These are phyloP conservation scores for Bombus cullumanus DNA, from an alignment of 1,140 invertebrate genomes.

Conservation along the genomic window DNA sequence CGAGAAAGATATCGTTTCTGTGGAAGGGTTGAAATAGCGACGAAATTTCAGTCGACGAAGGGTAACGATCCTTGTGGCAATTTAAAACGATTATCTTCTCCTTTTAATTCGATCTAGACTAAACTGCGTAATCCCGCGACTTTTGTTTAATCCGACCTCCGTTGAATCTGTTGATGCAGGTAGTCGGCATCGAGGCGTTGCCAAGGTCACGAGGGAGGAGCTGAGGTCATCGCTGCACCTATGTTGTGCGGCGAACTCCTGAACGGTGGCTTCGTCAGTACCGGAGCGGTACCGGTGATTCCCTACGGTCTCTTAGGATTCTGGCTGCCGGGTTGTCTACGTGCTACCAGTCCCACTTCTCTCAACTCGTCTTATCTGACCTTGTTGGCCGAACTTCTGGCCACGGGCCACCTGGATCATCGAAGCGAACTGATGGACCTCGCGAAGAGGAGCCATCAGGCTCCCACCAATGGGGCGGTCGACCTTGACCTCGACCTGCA, in stretches of 20 bases:
- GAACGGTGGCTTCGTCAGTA: slow-evolving; percentile 82
- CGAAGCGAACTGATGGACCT: slow-evolving; percentile 71
- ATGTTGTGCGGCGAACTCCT: slow-evolving; percentile 83
- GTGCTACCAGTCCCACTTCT: slow-evolving; percentile 77
- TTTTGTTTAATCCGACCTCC: slow-evolving; percentile 32
- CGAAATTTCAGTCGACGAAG: too few relatives aligned
- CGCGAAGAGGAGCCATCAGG: slow-evolving; percentile 68
- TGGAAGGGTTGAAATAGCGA: too few relatives aligned
- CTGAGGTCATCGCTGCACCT: slow-evolving; percentile 75
- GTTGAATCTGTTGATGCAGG: slow-evolving; percentile 38
- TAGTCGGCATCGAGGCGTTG: slow-evolving; percentile 63
- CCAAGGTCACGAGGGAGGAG: slow-evolving; percentile 69
- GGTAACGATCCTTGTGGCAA: neutral
- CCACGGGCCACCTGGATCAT: slow-evolving; percentile 73
- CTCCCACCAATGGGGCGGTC: slow-evolving; percentile 59
- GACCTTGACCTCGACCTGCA: slow-evolving; percentile 72
- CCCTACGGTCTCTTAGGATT: slow-evolving; percentile 80
- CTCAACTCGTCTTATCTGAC: slow-evolving; percentile 79
- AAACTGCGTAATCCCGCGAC: neutral
- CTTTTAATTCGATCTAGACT: neutral
- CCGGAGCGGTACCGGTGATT: slow-evolving; percentile 80
- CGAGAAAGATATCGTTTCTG: too few relatives aligned
- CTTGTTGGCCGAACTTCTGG: slow-evolving; percentile 78
- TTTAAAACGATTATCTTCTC: slow-evolving; percentile 11
- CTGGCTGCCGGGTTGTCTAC: slow-evolving; percentile 80